Evolutionary conservation across 2,888 invertebrate genomes (phyloP).

Genomic region (Cosmia trapezina): DNA sequence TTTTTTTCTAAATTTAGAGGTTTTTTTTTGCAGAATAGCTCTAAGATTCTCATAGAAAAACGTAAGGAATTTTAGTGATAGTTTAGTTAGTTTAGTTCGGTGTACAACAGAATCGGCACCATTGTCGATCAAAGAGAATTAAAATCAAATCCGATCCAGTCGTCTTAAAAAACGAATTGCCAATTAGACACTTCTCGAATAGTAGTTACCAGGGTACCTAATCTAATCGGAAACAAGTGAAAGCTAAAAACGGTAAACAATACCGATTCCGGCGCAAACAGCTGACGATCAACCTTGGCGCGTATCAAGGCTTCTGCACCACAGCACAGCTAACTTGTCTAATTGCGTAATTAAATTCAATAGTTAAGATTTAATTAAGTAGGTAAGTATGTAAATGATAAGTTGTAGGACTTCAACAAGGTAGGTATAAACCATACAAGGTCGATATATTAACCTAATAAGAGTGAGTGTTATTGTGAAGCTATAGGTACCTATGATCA

Average conservation of each 20-base stretch:
- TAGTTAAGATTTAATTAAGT: background rate
- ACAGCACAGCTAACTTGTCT: slow-evolving; percentile 18
- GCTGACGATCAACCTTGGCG: slow-evolving; percentile 40
- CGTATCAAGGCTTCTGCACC: slow-evolving; percentile 32
- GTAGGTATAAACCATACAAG: background rate
- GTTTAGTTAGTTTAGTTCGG: too few relatives aligned
- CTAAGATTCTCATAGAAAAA: too few relatives aligned
- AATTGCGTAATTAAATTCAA: slow-evolving; percentile 31
- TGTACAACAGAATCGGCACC: too few relatives aligned
- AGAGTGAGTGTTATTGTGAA: slow-evolving; percentile 4
- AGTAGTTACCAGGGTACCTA: background rate
- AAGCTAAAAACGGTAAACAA: slow-evolving; percentile 45
- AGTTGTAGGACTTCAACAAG: background rate
- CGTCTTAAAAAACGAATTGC: too few relatives aligned
- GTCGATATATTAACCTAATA: background rate
- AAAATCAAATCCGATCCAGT: too few relatives aligned
- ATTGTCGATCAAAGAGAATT: background rate
- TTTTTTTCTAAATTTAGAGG: too few relatives aligned
- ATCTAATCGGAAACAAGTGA: slow-evolving; percentile 48
- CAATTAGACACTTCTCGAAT: too few relatives aligned
- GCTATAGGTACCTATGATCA: background rate
- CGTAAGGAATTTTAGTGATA: too few relatives aligned
- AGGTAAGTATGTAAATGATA: background rate
- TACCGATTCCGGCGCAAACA: slow-evolving; percentile 21
- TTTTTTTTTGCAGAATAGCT: too few relatives aligned